These are phyloP conservation scores for Protodeltote pygarga DNA, from an alignment of 2,888 invertebrate genomes.

Conservation along the genomic window DNA sequence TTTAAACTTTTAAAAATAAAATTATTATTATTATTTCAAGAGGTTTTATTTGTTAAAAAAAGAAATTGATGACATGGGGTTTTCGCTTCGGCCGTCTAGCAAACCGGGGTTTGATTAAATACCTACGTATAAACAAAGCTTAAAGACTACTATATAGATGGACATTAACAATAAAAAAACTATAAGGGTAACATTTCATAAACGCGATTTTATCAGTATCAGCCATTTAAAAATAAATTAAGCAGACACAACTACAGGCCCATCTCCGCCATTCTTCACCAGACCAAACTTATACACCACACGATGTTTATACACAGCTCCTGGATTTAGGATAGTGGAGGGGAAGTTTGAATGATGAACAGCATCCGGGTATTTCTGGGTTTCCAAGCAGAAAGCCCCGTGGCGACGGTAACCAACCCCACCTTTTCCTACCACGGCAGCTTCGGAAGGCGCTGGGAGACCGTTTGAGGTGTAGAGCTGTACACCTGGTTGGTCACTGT, in stretches of 20 bases:
- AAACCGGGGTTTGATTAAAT: no score
- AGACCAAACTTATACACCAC: conserved; percentile 92
- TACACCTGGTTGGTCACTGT: conserved; percentile 95
- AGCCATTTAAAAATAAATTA: neutral
- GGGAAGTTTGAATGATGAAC: conserved; percentile 93
- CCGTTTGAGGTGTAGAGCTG: conserved; percentile 95
- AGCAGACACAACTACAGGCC: conserved; percentile 12
- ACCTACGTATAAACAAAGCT: no score
- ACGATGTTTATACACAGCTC: conserved; percentile 89
- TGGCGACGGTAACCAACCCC: conserved; percentile 89
- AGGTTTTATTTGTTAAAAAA: neutral
- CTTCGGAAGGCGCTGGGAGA: conserved; percentile 86
- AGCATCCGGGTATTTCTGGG: conserved; percentile 97
- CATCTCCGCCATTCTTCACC: conserved; percentile 20
- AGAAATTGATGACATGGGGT: no score
- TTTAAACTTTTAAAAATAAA: no score
- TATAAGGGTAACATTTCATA: neutral
- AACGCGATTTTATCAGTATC: no score
- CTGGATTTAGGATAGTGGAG: conserved; percentile 89
- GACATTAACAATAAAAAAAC: neutral
- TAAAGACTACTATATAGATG: no score
- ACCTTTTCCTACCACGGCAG: conserved; percentile 71
- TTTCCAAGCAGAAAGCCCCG: conserved; percentile 95
- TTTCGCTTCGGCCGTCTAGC: no score
- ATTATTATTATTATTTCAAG: neutral